Evolutionary conservation across 2,113 vertebrate species (phyloP).

Genomic region (Porphyrio hochstetteri): DNA sequence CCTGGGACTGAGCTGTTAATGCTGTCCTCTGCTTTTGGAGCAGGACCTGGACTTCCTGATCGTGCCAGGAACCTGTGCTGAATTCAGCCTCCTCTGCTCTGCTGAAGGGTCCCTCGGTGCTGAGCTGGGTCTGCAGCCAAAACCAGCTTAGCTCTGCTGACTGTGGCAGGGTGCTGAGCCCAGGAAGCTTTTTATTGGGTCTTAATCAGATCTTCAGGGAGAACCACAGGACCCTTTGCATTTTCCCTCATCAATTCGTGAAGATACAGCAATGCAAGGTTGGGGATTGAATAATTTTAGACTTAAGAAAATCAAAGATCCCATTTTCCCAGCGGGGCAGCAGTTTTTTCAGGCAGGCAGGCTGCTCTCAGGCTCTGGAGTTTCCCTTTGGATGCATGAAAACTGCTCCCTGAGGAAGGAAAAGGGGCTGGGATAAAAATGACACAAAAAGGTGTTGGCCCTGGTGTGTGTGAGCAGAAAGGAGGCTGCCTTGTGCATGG

Average conservation of each 20-base stretch:
- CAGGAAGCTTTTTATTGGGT: not conserved
- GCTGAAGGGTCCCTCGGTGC: not conserved
- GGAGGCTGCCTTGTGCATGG: rapidly evolving
- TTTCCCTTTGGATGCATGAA: not conserved
- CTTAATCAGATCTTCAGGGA: not conserved
- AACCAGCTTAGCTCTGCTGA: not conserved
- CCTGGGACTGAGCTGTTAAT: not conserved
- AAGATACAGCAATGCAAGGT: not conserved
- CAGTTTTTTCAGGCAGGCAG: not conserved
- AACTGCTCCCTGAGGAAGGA: not conserved
- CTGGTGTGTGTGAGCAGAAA: not conserved
- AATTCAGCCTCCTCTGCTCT: not conserved
- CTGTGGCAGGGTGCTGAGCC: not conserved
- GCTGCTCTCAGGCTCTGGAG: not conserved
- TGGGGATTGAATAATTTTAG: not conserved
- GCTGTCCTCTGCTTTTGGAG: not conserved
- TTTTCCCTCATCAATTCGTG: not conserved
- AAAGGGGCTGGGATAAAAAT: not conserved
- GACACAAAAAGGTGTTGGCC: rapidly evolving
- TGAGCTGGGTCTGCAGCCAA: not conserved
- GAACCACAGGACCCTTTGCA: not conserved
- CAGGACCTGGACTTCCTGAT: not conserved
- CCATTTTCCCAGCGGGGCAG: not conserved
- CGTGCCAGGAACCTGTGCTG: rapidly evolving
- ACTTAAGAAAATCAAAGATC: not conserved